Evolutionary conservation across 2,888 invertebrate genomes (phyloP), one percentile per base, ranked within the genome.

Genomic region (Kryphioiulus occultus): DNA sequence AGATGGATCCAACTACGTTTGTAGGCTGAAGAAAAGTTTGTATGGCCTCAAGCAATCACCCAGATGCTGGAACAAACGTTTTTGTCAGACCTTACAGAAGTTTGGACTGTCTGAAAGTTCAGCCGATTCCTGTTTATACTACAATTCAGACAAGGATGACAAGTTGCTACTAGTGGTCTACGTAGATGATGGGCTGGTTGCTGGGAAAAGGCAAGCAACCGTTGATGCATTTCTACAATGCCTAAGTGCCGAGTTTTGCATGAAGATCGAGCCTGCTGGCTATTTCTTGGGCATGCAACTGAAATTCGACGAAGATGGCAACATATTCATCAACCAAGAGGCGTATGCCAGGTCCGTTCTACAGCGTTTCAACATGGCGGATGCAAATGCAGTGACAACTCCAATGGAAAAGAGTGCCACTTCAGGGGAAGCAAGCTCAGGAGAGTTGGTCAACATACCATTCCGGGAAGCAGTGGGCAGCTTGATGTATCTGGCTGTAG

Each of bases 1-100:
- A 53, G 85, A 89, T 59, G 35, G 47, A 19, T 53, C n/a, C 35
- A 85, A 86, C 9, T 15, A 47, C 22, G 89, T 90, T 0, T 89
- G 89, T 59, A 88, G 68, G 87, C 85, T 89, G 15, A 30, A 85
- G 19, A 88, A 86, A 82, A 87, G 86, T 32, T 19, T 90, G 22
- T 90, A 90, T 85, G 89, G 89, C 7, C 87, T 90, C 12, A 90
- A 90, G 85, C 89, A 90, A 84, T 83, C 90, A 5, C 89, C 89
- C 2, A n/a, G 89, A 5, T 88, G 88, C 17, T 90, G 89, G 90
- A 90, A 90, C 53, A 35, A 88, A 19, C 17, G 53, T 1, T 89
- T 90, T 84, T 53, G n/a, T 32, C 15, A 85, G 1, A 59, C 88
- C 30, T 44, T 89, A 68, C 26, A 9, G 19, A 15, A 35, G 15